Evolutionary conservation across 2,797 vertebrate genomes (phyloP), one percentile per base, ranked within the genome.

Genomic region (Oryzias dopingdopingensis): DNA sequence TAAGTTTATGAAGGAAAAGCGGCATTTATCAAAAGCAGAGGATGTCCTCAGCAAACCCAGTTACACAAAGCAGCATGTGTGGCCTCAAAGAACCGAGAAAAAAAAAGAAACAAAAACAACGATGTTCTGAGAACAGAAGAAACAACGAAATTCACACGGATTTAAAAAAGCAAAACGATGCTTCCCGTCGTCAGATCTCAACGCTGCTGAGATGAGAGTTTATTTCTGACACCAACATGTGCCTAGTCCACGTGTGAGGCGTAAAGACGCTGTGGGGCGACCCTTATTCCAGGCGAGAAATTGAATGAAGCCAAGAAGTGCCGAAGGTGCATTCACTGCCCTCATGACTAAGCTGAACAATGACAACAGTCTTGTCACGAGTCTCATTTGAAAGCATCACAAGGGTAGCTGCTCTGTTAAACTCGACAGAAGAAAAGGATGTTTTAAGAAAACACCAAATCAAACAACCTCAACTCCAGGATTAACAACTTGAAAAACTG

Each of bases 291-390:
- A 18, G 52, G 29, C 20, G 57, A 47, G 57, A 49, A 40, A 32
- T 50, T 0, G 52, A 17, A 18, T 48, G 43, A 7, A 10, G 49
- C 22, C 23, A 7, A 42, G 59, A 23, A 16, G 44, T 43, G 18
- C 41, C 42, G 22, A 47, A 45, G 49, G 32, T 46, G 50, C 32
- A 6, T 56, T 71, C 15, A 66, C 49, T 51, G 54, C 26, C 26
- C 12, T 80, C 63, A 70, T 68, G 69, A 74, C 43, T 56, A 14
- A 1, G 20, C 40, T 4, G 10, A 58, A 53, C 52, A 58, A 62
- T 18, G 12, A 47, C 65, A 62, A 41, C 17, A 29, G 18, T 67
- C 24, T 47, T 3, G 23, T 70, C 58, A 74, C 4, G 42, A 58
- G 32, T 37, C 32, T 37, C 32, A 12, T 37, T 37, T 37, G 10